A percentile compares a stretch with the other conserved stretches of the same genome.
Evolutionary conservation across 2,113 vertebrate genomes (phyloP).

Genomic region (Mesocricetus auratus): DNA sequence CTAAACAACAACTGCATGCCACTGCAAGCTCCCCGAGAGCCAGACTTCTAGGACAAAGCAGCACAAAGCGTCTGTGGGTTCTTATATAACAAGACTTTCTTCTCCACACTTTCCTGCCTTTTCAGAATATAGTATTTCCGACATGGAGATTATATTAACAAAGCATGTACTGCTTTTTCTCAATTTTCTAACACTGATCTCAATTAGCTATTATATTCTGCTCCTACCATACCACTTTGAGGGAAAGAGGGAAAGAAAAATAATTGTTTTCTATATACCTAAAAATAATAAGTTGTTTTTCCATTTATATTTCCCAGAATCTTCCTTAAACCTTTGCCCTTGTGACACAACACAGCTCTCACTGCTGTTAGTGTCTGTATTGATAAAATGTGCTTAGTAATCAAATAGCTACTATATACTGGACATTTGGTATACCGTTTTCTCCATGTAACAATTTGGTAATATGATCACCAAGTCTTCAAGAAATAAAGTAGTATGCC

Average conservation of each 20-base stretch:
- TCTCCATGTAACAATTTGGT: background rate
- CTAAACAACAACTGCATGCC: background rate
- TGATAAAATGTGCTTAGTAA: background rate
- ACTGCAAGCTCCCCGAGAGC: background rate
- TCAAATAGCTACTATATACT: background rate
- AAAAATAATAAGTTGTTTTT: background rate
- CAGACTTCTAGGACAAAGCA: background rate
- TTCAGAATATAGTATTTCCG: background rate
- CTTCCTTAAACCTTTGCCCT: background rate
- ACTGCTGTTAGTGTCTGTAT: background rate
- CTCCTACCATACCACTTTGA: background rate
- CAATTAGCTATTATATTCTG: background rate
- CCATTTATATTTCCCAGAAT: background rate
- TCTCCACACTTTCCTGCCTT: background rate
- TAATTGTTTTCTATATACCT: background rate
- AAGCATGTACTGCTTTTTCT: background rate
- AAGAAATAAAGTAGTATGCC: background rate
- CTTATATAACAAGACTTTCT: background rate
- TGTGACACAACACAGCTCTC: background rate
- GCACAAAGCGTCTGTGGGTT: background rate
- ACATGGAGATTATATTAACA: background rate
- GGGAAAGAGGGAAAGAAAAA: background rate
- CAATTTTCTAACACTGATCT: constrained; percentile 1
- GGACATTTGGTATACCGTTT: background rate
- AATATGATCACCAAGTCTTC: background rate